These are phyloP conservation scores for Silurus glanis DNA, from an alignment of 2,113 vertebrate genomes.

Conservation along the genomic window DNA sequence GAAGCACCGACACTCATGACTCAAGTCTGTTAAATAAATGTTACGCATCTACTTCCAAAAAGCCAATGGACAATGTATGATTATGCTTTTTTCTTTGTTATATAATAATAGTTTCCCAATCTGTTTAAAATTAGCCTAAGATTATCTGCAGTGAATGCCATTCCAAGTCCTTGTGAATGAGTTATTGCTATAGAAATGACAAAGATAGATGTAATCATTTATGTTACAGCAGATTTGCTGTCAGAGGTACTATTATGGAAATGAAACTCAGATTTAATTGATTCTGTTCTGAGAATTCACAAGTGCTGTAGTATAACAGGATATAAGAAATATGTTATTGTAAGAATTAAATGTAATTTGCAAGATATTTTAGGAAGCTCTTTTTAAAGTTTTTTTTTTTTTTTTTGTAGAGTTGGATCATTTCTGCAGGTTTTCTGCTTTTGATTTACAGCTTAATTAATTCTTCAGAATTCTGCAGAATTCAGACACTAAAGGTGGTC, in stretches of 20 bases:
- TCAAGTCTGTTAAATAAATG: not conserved
- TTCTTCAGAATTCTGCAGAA: not conserved
- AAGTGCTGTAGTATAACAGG: not conserved
- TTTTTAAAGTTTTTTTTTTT: not conserved
- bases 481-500: not conserved
- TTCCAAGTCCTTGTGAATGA: not conserved
- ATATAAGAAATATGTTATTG: not conserved
- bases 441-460: not conserved
- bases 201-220: not conserved
- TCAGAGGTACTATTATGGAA: not conserved
- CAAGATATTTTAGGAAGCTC: not conserved
- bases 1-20: not conserved
- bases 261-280: constrained; percentile 3
- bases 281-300: not conserved
- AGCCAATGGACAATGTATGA: not conserved
- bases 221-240: constrained; percentile 1
- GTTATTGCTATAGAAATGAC: not conserved
- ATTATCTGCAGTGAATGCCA: not conserved
- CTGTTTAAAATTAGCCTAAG: not conserved
- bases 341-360: not conserved
- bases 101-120: not conserved
- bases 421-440: not conserved
- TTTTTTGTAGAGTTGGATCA: not conserved
- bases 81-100: not conserved
- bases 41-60: not conserved